Evolutionary conservation across 2,113 vertebrate species (phyloP).

Genomic region (Myxocyprinus asiaticus): DNA sequence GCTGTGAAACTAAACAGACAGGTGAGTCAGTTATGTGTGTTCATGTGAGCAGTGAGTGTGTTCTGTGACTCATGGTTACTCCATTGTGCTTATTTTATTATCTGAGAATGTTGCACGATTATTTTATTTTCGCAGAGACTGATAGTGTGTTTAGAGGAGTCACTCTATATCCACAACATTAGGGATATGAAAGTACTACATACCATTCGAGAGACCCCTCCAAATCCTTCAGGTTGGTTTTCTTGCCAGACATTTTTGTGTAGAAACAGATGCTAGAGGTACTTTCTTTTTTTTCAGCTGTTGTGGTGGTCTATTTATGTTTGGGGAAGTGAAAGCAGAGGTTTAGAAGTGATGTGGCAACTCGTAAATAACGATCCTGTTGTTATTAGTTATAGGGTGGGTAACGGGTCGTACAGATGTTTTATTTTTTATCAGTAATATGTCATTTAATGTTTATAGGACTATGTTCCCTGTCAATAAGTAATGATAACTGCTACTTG

Average conservation of each 20-base stretch:
- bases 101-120: too few species aligned
- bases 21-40: conserved; percentile 68
- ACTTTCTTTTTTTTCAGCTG: too few species aligned
- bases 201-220: conserved; percentile 97
- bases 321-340: neutral
- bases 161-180: conserved; percentile 98
- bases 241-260: too few species aligned
- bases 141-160: conserved; percentile 97
- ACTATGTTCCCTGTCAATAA: conserved; percentile 92
- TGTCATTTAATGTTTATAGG: conserved; percentile 54
- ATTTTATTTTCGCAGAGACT: conserved; percentile 79
- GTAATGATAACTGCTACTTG: conserved; percentile 96
- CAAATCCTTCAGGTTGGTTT: conserved; percentile 70
- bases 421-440: neutral
- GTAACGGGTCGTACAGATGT: neutral
- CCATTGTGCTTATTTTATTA: neutral
- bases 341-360: neutral
- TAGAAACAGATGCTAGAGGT: too few species aligned
- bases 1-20: conserved; percentile 97
- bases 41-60: neutral
- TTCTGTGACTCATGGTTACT: neutral
- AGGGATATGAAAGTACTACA: conserved; percentile 99
- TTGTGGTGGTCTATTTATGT: neutral
- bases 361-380: neutral
- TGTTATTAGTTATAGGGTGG: neutral